These are phyloP conservation scores for Pimephales promelas DNA, from an alignment of 2,113 vertebrate species.

Conservation along the genomic window DNA sequence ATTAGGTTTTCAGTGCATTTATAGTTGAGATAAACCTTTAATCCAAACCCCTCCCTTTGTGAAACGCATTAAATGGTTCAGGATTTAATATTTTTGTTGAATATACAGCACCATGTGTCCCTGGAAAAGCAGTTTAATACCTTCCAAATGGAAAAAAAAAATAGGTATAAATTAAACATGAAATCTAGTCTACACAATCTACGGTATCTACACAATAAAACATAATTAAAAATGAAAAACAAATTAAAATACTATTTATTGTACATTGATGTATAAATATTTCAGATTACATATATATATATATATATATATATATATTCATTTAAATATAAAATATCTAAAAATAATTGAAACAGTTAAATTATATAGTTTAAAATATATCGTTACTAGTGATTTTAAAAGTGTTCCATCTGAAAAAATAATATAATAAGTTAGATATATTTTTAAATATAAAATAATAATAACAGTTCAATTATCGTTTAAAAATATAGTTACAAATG, in stretches of 20 bases:
- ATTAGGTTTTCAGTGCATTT: background rate
- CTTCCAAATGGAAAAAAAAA: background rate
- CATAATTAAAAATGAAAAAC: no score
- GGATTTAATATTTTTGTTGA: background rate
- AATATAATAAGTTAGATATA: background rate
- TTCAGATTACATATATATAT: background rate
- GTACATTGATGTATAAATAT: background rate
- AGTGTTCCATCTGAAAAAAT: no score
- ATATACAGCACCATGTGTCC: background rate
- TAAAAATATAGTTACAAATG: no score
- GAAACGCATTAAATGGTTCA: background rate
- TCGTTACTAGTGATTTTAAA: no score
- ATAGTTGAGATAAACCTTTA: constrained; percentile 13
- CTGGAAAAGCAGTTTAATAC: background rate
- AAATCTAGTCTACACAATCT: background rate
- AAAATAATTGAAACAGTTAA: no score
- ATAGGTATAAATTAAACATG: background rate
- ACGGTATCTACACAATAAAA: no score
- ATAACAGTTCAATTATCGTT: no score
- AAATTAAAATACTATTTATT: background rate
- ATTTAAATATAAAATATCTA: background rate
- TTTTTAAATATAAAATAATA: no score
- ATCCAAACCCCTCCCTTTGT: constrained; percentile 6
- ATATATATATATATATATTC: background rate
- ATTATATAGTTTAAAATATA: no score